Base-by-base conservation (phyloP, 2,113 vertebrate genomes). In the Mesocricetus auratus region DNA sequence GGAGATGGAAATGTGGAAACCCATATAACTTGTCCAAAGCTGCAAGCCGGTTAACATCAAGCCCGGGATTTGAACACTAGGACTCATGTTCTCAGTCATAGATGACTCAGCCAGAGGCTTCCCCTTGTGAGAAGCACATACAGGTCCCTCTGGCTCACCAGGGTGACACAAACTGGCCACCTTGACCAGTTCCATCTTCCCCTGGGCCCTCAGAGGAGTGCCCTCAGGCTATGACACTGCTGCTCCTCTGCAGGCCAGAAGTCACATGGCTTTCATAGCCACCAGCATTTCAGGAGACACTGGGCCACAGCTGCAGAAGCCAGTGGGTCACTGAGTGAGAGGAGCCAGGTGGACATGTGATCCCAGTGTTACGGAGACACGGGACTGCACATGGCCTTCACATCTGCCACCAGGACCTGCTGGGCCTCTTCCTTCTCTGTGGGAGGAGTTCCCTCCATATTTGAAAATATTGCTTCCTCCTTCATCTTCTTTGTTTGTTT, bases 191-290 rank as follows among this genome's bases (percentile, higher is more conserved):
- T 1, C 56, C 8, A 4, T 15, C 36, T 50, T 47, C 42, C 3
- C 58, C n/a, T 19, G 1, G n/a, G 56, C 29, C 50, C 31, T 58
- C 33, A 5, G 42, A 36, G 33, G 29, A 45, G 39, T 22, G 31
- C n/a, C 58, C 33, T 47, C 1, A 22, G 17, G 11, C 16, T 0
- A 19, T 12, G 13, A 3, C 3, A 0, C 22, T 13, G 1, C 3
- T 1, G 5, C 62, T 81, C 39, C 74, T 73, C 42, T 71, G 50
- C 62, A 16, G n/a, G 31, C 16, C 22, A 42, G 71, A 0, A 0
- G 39, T 42, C 0, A 0, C 0, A 2, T 4, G 83, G 11, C 39
- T 17, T 86, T 62, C 22, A 3, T 0, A 5, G 0, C 8, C 0
- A 7, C 13, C 12, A 21, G 10, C n/a, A 26, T 22, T 53, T 42